Conservation (phyloP, 2,113 vertebrate genomes). For the Heterotilapia buettikoferi region DNA sequence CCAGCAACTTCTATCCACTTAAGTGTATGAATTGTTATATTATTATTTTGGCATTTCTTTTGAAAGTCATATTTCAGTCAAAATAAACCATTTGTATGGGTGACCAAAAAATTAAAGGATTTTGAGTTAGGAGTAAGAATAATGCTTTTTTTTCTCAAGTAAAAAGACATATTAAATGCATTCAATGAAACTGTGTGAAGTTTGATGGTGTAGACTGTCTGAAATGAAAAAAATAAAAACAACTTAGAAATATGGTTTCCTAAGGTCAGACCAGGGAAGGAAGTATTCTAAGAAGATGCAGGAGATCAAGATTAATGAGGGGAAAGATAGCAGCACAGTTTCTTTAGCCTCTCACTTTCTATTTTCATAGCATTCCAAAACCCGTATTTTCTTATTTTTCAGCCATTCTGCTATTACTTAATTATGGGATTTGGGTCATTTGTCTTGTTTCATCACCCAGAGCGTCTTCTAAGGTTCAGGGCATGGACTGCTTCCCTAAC, state of each 20-base stretch:
- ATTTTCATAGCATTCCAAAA: neutral
- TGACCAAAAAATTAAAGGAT: neutral
- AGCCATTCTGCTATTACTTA: neutral
- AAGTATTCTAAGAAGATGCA: neutral
- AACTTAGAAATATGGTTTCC: neutral
- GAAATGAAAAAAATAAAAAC: neutral
- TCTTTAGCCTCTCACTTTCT: neutral
- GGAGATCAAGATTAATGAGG: neutral
- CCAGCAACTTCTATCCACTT: neutral
- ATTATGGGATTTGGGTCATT: neutral
- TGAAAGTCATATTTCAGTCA: neutral
- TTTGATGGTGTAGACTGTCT: neutral
- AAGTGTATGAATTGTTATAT: neutral
- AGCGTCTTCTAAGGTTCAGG: neutral
- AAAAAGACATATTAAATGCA: neutral
- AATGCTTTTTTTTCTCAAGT: neutral
- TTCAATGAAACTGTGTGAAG: neutral
- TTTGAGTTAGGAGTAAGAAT: neutral
- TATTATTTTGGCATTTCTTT: neutral
- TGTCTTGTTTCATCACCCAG: neutral
- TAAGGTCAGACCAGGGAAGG: neutral
- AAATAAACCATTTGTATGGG: neutral
- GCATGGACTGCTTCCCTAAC: neutral
- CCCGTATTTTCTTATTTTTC: neutral
- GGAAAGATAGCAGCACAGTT: neutral